These are phyloP conservation scores for Microcebus griseorufus DNA, from an alignment of 2,113 vertebrate genomes.

Conservation along the genomic window DNA sequence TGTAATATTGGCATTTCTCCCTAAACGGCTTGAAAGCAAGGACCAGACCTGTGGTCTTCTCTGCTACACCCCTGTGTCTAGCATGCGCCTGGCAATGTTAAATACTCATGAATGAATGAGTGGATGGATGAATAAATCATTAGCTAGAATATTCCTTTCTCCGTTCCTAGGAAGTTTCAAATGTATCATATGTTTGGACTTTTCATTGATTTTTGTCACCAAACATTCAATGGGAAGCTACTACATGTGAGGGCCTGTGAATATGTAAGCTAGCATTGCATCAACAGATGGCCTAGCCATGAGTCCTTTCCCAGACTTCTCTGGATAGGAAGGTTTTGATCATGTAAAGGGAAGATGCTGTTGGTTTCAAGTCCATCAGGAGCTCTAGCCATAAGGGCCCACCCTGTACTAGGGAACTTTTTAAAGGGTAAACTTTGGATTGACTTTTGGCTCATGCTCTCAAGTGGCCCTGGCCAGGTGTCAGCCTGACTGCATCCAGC, in stretches of 20 bases:
- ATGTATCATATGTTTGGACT: not conserved
- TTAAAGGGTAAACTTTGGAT: not conserved
- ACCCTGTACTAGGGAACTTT: not conserved
- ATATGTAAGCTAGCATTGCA: not conserved
- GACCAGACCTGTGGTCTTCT: not conserved
- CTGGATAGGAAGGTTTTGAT: not conserved
- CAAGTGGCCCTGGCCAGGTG: not conserved
- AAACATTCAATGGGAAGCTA: not conserved
- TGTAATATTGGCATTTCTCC: not conserved
- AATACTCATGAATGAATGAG: not conserved
- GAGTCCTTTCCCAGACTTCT: not conserved
- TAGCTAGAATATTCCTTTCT: not conserved
- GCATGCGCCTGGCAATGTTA: not conserved
- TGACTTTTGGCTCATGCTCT: not conserved
- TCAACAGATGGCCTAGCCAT: not conserved
- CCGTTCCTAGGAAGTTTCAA: not conserved
- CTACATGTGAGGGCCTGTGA: not conserved
- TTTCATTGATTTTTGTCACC: not conserved
- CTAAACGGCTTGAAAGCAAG: not conserved
- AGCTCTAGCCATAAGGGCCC: not conserved
- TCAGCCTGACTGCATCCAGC: not conserved
- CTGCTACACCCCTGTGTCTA: not conserved
- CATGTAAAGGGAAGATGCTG: not conserved
- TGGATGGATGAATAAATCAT: not conserved
- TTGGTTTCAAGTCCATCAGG: not conserved